phyloP scores from a whole-genome alignment of 2,797 vertebrate genomes.

The Urosaurus nigricauda region DNA sequence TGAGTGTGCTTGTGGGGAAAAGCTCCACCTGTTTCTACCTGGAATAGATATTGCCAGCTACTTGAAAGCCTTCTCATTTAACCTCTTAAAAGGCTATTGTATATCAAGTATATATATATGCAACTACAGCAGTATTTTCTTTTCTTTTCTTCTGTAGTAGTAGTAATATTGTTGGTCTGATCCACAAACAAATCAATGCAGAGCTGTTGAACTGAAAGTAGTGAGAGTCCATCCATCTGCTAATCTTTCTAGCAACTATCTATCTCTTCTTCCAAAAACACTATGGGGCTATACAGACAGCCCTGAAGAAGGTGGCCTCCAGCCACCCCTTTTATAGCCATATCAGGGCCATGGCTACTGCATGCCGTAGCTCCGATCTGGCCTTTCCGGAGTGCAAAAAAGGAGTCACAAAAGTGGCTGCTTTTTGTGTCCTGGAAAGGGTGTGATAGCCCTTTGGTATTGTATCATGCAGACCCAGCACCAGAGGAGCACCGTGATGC shows the following conservation, averaged over 20 bases:
- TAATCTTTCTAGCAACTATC: neutral
- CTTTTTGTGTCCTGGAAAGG: too few species aligned
- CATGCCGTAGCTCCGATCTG: too few species aligned
- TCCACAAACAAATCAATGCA: neutral
- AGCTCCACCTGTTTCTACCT: slow-evolving; percentile 1
- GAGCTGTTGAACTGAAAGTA: neutral
- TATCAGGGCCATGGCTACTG: too few species aligned
- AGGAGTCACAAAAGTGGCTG: too few species aligned
- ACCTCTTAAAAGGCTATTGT: slow-evolving; percentile 49
- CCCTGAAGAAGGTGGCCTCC: too few species aligned
- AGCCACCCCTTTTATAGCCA: too few species aligned
- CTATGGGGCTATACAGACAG: too few species aligned
- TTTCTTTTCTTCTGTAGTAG: neutral
- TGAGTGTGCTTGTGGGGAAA: slow-evolving; percentile 8
- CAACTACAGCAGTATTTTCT: neutral
- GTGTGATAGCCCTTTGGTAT: too few species aligned
- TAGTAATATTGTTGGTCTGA: slow-evolving; percentile 26
- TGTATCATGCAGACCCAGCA: too few species aligned
- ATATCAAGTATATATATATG: slow-evolving; percentile 5
- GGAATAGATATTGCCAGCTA: neutral
- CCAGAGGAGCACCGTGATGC: too few species aligned
- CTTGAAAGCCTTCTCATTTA: slow-evolving; percentile 31
- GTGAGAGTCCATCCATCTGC: neutral
- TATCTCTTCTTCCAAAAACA: too few species aligned
- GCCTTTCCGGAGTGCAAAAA: too few species aligned